Evolutionary conservation across 2,113 vertebrate genomes (phyloP), one percentile per base, ranked within the genome.

Genomic region (Myiozetetes cayanensis): DNA sequence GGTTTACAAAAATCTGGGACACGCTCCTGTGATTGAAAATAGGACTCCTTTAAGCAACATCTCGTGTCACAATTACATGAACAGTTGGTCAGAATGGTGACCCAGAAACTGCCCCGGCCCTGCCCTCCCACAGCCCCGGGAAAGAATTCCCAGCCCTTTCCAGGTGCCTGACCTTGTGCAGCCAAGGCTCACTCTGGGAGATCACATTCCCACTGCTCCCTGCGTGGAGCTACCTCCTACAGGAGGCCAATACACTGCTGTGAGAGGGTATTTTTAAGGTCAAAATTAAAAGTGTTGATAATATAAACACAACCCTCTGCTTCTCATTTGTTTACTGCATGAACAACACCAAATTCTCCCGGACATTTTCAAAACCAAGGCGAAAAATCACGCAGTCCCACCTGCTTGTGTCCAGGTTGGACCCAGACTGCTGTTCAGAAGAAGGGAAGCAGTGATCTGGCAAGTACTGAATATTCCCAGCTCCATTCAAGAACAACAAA

Each of bases 1-100:
- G 95, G 95, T 96, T 95, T 55, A 39, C 41, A 87, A 83, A 68
- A 95, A 96, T 93, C 93, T 95, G 83, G 96, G 96, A 86, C 96
- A 82, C 6, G 83, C 72, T 92, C 2, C 0, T 88, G 52, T 4
- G 90, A 89, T 75, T 31, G 95, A 87, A 96, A 96, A 92, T 89
- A 92, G 95, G 96, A 58, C 92, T 97, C 95, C 93, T 87, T 24
- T 50, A 72, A 95, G 93, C 83, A 95, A 75, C 88, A 50, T 68
- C 93, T 90, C 94, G 21, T 93, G 79, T 25, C 72, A 75, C 96
- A 93, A 95, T 95, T 89, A 76, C 5, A 1, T 8, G 96, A 96
- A 96, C 96, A 96, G 89, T 96, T 96, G 93, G 95, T 94, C 92
- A 11, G 62, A 46, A 85, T 1, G 9, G 70, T 95, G 94, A 96